These are phyloP conservation scores for Phoxinus phoxinus DNA, from an alignment of 2,113 vertebrate species.

Conservation along the genomic window DNA sequence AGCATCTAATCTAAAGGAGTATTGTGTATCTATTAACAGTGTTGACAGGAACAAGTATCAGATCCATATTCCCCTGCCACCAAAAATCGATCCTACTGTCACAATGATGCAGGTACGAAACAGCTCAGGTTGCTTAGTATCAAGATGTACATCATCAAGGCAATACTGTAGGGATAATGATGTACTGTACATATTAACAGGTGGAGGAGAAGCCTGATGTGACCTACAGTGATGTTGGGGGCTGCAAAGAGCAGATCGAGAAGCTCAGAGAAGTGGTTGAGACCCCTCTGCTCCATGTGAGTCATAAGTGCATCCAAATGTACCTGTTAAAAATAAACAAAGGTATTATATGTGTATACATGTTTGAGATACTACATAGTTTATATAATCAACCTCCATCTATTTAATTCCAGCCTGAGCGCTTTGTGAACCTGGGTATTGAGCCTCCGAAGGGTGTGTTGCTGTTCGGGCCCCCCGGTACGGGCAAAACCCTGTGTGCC, in stretches of 20 bases:
- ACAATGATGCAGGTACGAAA: conserved; percentile 98
- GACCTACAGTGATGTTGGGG: conserved; percentile 98
- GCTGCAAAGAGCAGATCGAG: conserved; percentile 98
- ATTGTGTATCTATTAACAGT: conserved; percentile 66
- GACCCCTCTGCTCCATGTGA: conserved; percentile 95
- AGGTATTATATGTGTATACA: not conserved
- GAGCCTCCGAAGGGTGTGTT: conserved; percentile 97
- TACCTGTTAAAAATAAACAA: not conserved
- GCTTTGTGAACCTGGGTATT: conserved; percentile 97
- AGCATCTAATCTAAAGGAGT: not conserved
- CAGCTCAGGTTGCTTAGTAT: not conserved
- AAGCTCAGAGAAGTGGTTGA: conserved; percentile 98
- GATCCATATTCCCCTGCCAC: conserved; percentile 97
- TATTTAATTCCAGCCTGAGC: conserved; percentile 83
- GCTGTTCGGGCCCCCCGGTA: conserved; percentile 95
- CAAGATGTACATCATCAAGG: not conserved
- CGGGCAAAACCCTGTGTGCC: conserved; percentile 97
- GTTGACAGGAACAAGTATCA: conserved; percentile 99
- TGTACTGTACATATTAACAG: conserved; percentile 65
- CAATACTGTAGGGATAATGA: not conserved
- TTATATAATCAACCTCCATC: not conserved
- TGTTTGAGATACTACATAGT: not conserved
- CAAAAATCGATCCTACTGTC: conserved; percentile 98
- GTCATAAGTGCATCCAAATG: conserved; percentile 56
- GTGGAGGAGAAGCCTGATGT: conserved; percentile 99